Conservation (phyloP, 1,140 invertebrate genomes). For the Drosophila malerkotliana region DNA sequence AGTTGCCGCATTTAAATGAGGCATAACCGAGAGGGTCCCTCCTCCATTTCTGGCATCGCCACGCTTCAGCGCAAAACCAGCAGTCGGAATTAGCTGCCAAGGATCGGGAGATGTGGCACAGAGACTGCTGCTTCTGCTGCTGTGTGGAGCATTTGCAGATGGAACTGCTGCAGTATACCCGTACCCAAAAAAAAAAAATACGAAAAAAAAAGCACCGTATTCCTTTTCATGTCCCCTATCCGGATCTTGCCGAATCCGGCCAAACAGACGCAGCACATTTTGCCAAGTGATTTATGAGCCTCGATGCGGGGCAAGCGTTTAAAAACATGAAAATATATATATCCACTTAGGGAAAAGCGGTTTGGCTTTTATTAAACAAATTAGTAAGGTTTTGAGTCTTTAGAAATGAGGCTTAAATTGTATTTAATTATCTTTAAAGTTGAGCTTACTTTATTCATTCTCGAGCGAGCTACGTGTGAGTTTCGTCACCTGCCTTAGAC, state of each 20-base stretch:
- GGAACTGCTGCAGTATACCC: constrained; percentile 24
- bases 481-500: no score
- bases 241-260: constrained; percentile 21
- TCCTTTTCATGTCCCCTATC: constrained; percentile 18
- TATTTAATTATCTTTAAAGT: no score
- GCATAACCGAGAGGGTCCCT: constrained; percentile 37
- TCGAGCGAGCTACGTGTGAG: no score
- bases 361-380: constrained; percentile 2
- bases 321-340: constrained; percentile 66
- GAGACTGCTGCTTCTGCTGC: neutral
- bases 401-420: no score
- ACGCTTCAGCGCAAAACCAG: constrained; percentile 25
- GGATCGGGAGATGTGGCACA: constrained; percentile 24
- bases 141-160: constrained; percentile 6
- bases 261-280: constrained; percentile 60
- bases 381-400: neutral
- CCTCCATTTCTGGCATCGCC: constrained; percentile 28
- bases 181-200: neutral
- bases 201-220: constrained; percentile 3
- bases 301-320: constrained; percentile 61
- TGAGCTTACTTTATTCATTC: no score
- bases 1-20: constrained; percentile 67
- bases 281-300: constrained; percentile 77
- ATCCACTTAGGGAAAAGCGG: constrained; percentile 2
- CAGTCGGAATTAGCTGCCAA: constrained; percentile 45